A percentile compares a stretch with the other conserved stretches of the same genome.
Conservation (phyloP, 2,797 vertebrate species). For the Cossypha heuglini region DNA sequence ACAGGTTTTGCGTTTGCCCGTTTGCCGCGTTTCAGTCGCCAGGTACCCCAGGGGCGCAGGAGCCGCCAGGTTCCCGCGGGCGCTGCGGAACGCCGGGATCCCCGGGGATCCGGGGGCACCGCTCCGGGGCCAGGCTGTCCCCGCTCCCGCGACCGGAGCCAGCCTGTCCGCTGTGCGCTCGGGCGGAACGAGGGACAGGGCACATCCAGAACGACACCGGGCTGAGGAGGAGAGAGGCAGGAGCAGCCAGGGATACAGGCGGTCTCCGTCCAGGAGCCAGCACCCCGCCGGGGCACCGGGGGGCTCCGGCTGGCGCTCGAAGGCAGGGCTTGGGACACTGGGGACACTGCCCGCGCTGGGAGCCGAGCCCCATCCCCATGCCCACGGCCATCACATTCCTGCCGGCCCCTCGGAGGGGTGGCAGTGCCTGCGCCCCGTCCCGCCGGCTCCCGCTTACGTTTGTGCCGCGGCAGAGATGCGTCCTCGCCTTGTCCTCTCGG, state of each 20-base stretch:
- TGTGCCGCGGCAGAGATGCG: conserved; percentile 85
- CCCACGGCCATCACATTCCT: neutral
- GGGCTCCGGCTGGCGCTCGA: neutral
- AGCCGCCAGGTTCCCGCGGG: neutral
- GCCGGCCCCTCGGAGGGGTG: neutral
- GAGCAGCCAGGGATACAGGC: neutral
- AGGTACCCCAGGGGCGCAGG: neutral
- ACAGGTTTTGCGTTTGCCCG: too few relatives aligned
- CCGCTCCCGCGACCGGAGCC: neutral
- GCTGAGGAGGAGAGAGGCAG: too few relatives aligned
- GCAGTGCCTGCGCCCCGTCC: neutral
- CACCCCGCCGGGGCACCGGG: neutral
- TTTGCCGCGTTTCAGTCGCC: neutral
- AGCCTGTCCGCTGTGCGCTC: neutral
- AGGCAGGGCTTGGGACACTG: neutral
- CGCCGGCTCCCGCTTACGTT: conserved; percentile 83
- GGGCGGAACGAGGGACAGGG: neutral
- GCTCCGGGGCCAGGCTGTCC: neutral
- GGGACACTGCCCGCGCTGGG: neutral
- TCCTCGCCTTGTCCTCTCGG: conserved; percentile 97
- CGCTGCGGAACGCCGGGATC: neutral
- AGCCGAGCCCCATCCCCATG: neutral
- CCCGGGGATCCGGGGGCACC: accelerated
- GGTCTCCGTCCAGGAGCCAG: neutral
- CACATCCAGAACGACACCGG: neutral